Conservation (phyloP, 1,140 invertebrate genomes). For the Wiebesia pumilae region DNA sequence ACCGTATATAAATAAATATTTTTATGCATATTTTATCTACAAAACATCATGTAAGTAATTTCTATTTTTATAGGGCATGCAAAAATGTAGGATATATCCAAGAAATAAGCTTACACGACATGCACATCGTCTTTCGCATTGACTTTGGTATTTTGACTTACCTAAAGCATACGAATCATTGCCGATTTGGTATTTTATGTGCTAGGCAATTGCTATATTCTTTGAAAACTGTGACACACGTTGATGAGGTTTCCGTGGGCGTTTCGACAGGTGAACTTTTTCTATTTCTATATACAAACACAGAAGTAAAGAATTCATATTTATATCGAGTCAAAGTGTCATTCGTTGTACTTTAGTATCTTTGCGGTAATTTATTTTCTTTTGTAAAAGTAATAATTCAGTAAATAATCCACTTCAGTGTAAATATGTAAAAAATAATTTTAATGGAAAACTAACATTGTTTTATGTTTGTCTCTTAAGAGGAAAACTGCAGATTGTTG, state of each 20-base stretch:
- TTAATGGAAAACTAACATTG: neutral
- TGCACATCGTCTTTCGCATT: constrained; percentile 78
- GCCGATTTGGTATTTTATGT: constrained; percentile 23
- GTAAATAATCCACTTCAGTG: neutral
- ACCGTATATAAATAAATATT: neutral
- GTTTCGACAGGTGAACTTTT: constrained; percentile 77
- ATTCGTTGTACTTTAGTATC: neutral
- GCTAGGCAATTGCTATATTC: constrained; percentile 67
- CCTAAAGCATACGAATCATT: constrained; percentile 39
- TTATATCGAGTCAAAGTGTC: neutral
- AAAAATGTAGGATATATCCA: constrained; percentile 75
- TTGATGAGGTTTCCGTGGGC: constrained; percentile 77
- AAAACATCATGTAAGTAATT: neutral
- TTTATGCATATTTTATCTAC: neutral
- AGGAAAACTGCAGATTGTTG: neutral
- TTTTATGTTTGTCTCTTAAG: neutral
- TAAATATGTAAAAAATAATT: neutral
- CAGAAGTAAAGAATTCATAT: neutral
- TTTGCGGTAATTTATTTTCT: neutral
- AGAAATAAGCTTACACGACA: constrained; percentile 78
- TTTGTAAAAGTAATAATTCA: neutral
- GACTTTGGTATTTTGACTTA: constrained; percentile 76
- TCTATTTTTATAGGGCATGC: constrained; percentile 20
- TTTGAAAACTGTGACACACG: constrained; percentile 69
- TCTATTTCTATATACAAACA: neutral